Conservation (phyloP, 2,888 invertebrate genomes). For the Nomada fucata region DNA sequence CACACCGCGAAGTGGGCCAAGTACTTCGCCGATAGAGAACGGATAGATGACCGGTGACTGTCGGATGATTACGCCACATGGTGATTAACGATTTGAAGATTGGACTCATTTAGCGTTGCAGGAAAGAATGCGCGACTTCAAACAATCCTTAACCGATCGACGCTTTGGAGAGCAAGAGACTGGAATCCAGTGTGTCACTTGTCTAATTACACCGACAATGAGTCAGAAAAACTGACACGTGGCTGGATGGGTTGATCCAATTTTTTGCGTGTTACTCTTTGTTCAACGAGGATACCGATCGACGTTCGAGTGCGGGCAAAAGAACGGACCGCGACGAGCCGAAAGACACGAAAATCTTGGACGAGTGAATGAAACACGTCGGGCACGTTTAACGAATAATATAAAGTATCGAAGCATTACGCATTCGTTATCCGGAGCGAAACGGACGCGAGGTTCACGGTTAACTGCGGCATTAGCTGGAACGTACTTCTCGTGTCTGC, state of each 20-base stretch:
- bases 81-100: conserved; percentile 55
- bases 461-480: conserved; percentile 22
- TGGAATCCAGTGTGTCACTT: neutral
- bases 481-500: conserved; percentile 16
- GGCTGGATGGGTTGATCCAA: neutral
- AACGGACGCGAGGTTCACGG: conserved; percentile 11
- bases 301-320: too few relatives aligned
- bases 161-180: neutral
- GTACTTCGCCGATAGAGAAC: conserved; percentile 76
- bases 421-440: neutral
- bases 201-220: conserved; percentile 28
- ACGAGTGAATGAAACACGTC: neutral
- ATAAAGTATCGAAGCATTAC: too few relatives aligned
- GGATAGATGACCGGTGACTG: conserved; percentile 77
- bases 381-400: too few relatives aligned
- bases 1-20: conserved; percentile 80
- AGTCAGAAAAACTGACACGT: neutral
- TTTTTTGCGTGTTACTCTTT: neutral
- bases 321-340: too few relatives aligned
- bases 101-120: neutral
- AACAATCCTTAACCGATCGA: conserved; percentile 10
- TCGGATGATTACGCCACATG: conserved; percentile 70
- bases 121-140: neutral
- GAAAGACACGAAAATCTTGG: neutral
- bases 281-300: neutral